phyloP scores from a whole-genome alignment of 2,888 invertebrate genomes.

The Leptogaster cylindrica region DNA sequence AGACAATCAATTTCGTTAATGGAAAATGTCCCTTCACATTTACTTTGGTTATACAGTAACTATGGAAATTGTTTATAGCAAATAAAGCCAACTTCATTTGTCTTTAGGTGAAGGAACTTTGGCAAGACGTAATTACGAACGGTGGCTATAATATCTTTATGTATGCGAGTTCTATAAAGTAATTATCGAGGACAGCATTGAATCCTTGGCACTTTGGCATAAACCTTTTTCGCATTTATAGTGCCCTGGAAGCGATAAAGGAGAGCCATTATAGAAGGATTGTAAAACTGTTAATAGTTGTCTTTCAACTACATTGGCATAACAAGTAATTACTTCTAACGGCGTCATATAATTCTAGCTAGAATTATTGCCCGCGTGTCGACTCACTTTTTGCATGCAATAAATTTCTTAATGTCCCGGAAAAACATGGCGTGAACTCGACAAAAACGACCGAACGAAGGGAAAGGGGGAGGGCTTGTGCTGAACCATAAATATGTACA shows the following conservation, averaged over 20 bases:
- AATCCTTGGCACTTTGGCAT: background rate
- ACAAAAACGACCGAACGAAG: no score
- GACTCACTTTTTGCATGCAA: constrained; percentile 14
- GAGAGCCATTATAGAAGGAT: constrained; percentile 28
- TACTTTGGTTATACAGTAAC: constrained; percentile 38
- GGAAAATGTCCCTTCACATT: constrained; percentile 45
- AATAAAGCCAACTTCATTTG: constrained; percentile 40
- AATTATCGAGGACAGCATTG: constrained; percentile 35
- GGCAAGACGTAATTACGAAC: constrained; percentile 5
- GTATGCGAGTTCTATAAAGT: constrained; percentile 41
- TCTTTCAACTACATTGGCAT: constrained; percentile 26
- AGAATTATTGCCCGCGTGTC: background rate
- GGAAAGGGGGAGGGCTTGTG: no score
- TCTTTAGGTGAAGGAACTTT: constrained; percentile 10
- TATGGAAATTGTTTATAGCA: constrained; percentile 43
- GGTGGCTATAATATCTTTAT: constrained; percentile 24
- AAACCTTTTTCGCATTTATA: constrained; percentile 17
- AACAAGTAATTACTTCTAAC: constrained; percentile 40
- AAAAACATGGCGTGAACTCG: no score
- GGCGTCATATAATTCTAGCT: constrained; percentile 4
- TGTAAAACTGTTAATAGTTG: constrained; percentile 42
- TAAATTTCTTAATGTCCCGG: background rate
- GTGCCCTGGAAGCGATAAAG: constrained; percentile 28
- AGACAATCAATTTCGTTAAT: constrained; percentile 47
- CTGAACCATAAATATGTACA: no score